phyloP scores from a whole-genome alignment of 2,797 vertebrate species.

The Gambelia wislizenii region DNA sequence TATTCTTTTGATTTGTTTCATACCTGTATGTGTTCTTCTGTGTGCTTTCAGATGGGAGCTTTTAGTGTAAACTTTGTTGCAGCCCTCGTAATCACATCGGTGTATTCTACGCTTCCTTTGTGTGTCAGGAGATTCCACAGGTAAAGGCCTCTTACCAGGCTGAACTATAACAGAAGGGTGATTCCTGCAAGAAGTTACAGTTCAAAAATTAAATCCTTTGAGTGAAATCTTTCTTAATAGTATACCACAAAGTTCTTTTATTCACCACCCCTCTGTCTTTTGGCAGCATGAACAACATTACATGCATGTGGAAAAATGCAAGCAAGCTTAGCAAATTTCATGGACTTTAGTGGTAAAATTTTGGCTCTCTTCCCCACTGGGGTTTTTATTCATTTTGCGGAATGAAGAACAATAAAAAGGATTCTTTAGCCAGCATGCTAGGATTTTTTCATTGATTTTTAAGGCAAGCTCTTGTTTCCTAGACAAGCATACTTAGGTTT shows the following conservation, averaged over 20 bases:
- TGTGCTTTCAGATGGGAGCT: constrained; percentile 99
- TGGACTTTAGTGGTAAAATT: constrained; percentile 47
- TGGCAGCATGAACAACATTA: constrained; percentile 61
- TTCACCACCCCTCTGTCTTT: constrained; percentile 46
- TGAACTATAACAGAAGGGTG: constrained; percentile 94
- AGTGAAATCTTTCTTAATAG: constrained; percentile 42
- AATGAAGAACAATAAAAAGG: constrained; percentile 39
- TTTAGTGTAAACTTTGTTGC: constrained; percentile 99
- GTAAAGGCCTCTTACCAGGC: constrained; percentile 88
- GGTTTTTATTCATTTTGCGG: constrained; percentile 50
- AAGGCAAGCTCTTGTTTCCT: constrained; percentile 42
- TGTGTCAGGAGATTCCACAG: constrained; percentile 92
- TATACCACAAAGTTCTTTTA: constrained; percentile 38
- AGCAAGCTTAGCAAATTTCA: constrained; percentile 44
- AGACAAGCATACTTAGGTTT: constrained; percentile 16
- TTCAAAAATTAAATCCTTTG: constrained; percentile 50
- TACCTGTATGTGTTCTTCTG: constrained; percentile 97
- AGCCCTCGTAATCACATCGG: constrained; percentile 93
- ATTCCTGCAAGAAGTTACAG: constrained; percentile 76
- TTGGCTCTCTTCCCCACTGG: constrained; percentile 30
- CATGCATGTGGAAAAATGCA: constrained; percentile 59
- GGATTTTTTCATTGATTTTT: background rate
- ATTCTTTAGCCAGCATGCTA: constrained; percentile 9
- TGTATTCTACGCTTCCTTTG: constrained; percentile 95
- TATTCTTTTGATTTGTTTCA: background rate